Base-by-base conservation (phyloP, 92 coral and sea anemone species). In the Epizoanthus stellaris region DNA sequence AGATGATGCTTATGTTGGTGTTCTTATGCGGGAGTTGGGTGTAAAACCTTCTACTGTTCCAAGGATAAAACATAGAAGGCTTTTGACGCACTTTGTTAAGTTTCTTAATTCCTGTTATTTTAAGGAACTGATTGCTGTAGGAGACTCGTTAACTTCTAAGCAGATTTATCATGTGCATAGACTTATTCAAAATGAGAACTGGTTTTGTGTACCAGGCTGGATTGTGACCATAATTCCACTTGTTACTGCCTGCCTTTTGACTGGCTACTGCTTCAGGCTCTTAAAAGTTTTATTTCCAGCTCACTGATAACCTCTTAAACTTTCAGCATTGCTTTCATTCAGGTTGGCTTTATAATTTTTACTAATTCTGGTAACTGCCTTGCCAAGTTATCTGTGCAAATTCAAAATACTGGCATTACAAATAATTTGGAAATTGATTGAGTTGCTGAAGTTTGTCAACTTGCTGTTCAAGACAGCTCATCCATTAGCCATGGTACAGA, bases 1-100 rank as follows among this genome's bases (percentile, higher is more conserved):
- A 11, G 98, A 94, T 59, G 98, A 94, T 86, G 98, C 98, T 0
- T 94, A 94, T 40, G 17, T 92, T 43, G 98, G 98, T 6, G 25
- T 94, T 38, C 69, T 94, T 17, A 89, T 90, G 67, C 58, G 82
- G 45, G 92, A 88, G 43, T 64, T 92, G 16, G 88, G 88, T 0
- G 87, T 94, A 5, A 86, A 79, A 11, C 92, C 98, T 3, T 86
- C 80, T 2, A 36, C 43, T 15, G 72, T 94, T n/a, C 84, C 79
- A 67, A 89, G 91, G n/a, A 76, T 96, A 65, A 73, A 91, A 38
- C 95, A 92, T 63, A 53, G 77, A 59, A 14, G 71, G 10, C 70
- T 54, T n/a, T 39, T 91, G 15, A 82, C 89, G 5, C 58, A 54
- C 39, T 42, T 89, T 52, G 16, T 94, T 0, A 65, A 76, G 62